Evolutionary conservation across 2,113 vertebrate genomes (phyloP).

Genomic region (Cyprinodon brontotheroides): DNA sequence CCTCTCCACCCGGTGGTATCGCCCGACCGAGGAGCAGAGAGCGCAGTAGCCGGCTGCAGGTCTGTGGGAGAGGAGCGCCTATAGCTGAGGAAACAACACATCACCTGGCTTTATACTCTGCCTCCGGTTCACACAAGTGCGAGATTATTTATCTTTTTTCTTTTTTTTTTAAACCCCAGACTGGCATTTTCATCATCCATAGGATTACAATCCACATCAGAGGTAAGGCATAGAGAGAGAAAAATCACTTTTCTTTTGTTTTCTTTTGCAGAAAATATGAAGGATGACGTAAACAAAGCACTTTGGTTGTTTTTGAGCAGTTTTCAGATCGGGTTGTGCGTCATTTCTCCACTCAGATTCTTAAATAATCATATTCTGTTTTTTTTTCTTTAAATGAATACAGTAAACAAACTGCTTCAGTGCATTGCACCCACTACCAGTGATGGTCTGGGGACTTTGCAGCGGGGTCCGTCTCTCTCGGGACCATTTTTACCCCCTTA

Average conservation of each 20-base stretch:
- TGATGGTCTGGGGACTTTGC: constrained; percentile 21
- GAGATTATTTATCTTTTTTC: constrained; percentile 15
- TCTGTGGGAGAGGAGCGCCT: constrained; percentile 65
- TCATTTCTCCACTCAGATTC: not conserved
- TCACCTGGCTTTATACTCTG: constrained; percentile 18
- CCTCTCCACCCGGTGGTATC: constrained; percentile 68
- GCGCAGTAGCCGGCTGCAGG: constrained; percentile 72
- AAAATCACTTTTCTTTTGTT: constrained; percentile 39
- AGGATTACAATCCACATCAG: constrained; percentile 58
- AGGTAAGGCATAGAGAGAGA: constrained; percentile 54
- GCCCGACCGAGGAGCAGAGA: constrained; percentile 53
- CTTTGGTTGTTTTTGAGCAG: constrained; percentile 48
- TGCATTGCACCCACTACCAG: constrained; percentile 15
- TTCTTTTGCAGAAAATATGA: constrained; percentile 22
- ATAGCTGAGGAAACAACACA: constrained; percentile 57
- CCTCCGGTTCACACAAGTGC: constrained; percentile 1
- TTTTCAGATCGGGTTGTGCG: constrained; percentile 25
- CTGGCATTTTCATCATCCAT: constrained; percentile 42
- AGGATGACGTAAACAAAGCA: constrained; percentile 32
- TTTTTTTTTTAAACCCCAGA: not conserved
- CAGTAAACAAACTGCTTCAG: not conserved
- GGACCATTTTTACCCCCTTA: constrained; percentile 16
- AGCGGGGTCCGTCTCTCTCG: constrained; percentile 36
- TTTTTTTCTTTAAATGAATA: not conserved
- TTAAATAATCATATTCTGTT: not conserved